Base-by-base conservation (phyloP, 2,113 vertebrate genomes). In the Plestiodon gilberti region DNA sequence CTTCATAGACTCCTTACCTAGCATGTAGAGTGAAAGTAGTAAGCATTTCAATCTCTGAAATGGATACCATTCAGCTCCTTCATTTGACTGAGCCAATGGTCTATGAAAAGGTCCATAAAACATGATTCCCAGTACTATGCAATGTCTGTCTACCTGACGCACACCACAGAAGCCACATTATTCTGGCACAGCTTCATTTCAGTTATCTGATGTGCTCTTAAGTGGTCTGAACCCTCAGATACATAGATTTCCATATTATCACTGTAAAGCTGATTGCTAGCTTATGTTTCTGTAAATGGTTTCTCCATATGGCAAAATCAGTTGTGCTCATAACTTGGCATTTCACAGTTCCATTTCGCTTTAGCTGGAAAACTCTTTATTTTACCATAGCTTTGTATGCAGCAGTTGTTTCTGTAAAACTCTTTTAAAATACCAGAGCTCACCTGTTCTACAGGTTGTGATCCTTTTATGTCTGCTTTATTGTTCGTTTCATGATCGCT, bases 401-500 rank as follows among this genome's bases (percentile, higher is more conserved):
- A 86, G 62, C 3, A 86, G 23, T 22, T 75, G 33, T 77, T 88
- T 90, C 17, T 28, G 30, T 84, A 90, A 90, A 89, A 55, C 74
- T 81, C 65, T 75, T 83, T 90, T 84, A 90, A 90, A 89, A 87
- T 52, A 92, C 83, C 14, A 84, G 9, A 62, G n/a, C 40, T 84
- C 65, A 77, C 6, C 88, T 61, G 81, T 23, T 75, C 81, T 89
- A 90, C 20, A 90, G 33, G 2, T 48, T 93, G 65, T 22, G 87
- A 84, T 87, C 83, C 74, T 94, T 92, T 91, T 48, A 88, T 81
- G 43, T 74, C 43, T 90, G 79, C 20, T 76, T 90, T 89, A 79
- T 86, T 91, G 67, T 87, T 93, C 93, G 52, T 85, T 93, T 77
- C 76, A 74, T 70, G 91, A 86, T 23, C 38, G 89, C 77, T 83